These are phyloP conservation scores for Oriolus oriolus DNA, from an alignment of 2,113 vertebrate species.

Conservation along the genomic window DNA sequence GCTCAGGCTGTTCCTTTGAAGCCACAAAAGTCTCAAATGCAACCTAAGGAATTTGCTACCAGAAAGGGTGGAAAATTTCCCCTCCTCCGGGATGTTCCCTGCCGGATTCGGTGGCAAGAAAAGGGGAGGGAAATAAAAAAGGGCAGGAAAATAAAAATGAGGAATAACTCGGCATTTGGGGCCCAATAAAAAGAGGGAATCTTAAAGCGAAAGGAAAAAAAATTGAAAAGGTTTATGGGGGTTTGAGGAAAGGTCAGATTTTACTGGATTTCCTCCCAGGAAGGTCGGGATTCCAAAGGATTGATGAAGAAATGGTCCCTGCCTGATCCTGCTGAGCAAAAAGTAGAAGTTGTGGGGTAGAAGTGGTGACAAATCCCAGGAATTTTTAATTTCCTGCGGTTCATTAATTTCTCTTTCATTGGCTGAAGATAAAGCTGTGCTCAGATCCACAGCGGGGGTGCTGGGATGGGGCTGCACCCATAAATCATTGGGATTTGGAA, in stretches of 20 bases:
- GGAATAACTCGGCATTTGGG: neutral
- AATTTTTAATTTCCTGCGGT: neutral
- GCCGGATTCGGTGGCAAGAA: neutral
- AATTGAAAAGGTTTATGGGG: neutral
- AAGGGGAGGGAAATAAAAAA: neutral
- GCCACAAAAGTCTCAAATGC: constrained; percentile 31
- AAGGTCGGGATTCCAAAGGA: neutral
- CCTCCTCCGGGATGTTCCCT: neutral
- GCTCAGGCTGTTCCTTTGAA: constrained; percentile 38
- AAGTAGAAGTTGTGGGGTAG: neutral
- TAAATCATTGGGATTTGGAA: neutral
- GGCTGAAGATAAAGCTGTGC: neutral
- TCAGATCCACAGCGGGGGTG: fast-evolving
- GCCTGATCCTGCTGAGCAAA: neutral
- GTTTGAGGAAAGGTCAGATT: constrained; percentile 8
- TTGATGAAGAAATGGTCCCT: neutral
- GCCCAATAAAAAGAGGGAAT: neutral
- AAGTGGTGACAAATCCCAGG: neutral
- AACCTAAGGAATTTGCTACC: constrained; percentile 34
- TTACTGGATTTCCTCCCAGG: neutral
- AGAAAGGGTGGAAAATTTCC: constrained; percentile 14
- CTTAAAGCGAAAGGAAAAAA: neutral
- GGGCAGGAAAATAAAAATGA: neutral
- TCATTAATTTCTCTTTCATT: neutral
- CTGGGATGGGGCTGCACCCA: neutral